Evolutionary conservation across 2,113 vertebrate genomes (phyloP), one percentile per base, ranked within the genome.

Genomic region (Trachemys scripta): DNA sequence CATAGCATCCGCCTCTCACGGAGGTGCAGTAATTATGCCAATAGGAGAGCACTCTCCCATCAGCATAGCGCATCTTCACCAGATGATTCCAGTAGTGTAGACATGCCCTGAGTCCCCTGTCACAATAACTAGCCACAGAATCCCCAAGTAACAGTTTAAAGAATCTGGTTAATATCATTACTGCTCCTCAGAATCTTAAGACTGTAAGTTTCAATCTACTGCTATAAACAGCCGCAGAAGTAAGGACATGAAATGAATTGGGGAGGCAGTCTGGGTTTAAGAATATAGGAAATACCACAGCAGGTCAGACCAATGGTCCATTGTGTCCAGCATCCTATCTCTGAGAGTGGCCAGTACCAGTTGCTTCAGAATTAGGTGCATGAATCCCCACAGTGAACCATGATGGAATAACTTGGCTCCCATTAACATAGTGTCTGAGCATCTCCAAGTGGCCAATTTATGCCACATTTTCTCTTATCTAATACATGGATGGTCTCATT

Each of bases 301-400:
- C 0, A 19, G 62, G 29, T 38, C 75, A 20, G 54, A 47, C 13
- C 29, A 79, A 22, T 0, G 3, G 54, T 6, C 42, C 50, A 29
- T 2, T 45, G 3, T 2, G 42, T 7, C 49, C 78, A 45, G 72
- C 14, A 45, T 27, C 22, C 35, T n/a, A 45, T 76, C 38, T 76
- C 69, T 2, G 17, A 25, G 2, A 24, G 38, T 6, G 4, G 24
- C 72, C n/a, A 62, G 72, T 5, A 2, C 1, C 42, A 2, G 1
- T 76, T 14, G 42, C 2, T 17, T 50, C 22, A 4, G 19, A 38
- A n/a, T 4, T 1, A 7, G 54, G 56, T 1, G 31, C 5, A 22
- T 50, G 45, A 57, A 35, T 76, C 6, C 0, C 78, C 7, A 0
- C 0, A 16, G 0, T 6, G 83, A 47, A 5, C 29, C 6, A 12